Percentiles rank a stretch among this genome's conserved stretches.
These are phyloP conservation scores for Tetropium fuscum DNA, from an alignment of 2,888 invertebrate genomes.

Conservation along the genomic window DNA sequence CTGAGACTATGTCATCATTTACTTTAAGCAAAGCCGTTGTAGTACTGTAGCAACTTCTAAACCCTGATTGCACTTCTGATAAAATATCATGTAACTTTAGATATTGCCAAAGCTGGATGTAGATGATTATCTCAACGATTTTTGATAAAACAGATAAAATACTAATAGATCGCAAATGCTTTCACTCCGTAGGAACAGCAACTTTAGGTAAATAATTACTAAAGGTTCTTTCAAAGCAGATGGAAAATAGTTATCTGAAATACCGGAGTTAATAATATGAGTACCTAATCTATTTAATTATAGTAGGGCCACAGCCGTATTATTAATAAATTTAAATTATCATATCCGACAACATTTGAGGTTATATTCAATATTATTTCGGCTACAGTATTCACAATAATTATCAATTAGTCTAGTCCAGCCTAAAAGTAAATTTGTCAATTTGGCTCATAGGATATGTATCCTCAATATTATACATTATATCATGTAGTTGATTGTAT, in stretches of 20 bases:
- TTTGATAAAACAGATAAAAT: conserved; percentile 4
- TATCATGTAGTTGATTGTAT: no score
- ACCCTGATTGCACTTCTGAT: conserved; percentile 7
- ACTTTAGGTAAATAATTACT: conserved; percentile 10
- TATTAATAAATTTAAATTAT: not conserved
- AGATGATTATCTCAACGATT: conserved; percentile 7
- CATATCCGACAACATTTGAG: not conserved
- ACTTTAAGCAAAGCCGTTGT: conserved; percentile 10
- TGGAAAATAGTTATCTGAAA: conserved; percentile 6
- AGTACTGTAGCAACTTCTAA: conserved; percentile 9
- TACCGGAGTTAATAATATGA: conserved; percentile 4
- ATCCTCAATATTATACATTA: no score
- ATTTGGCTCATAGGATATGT: no score
- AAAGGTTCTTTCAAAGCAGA: conserved; percentile 2
- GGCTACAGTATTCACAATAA: no score
- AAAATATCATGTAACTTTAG: conserved; percentile 3
- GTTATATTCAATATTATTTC: no score
- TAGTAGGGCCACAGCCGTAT: not conserved
- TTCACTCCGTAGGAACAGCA: not conserved
- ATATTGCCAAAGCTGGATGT: conserved; percentile 2
- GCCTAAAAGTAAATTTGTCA: no score
- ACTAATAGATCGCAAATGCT: conserved; percentile 8
- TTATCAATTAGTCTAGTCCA: no score
- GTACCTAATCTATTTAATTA: not conserved
- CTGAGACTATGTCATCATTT: not conserved